These are phyloP conservation scores for Stenchaetothrips biformis DNA, from an alignment of 2,888 invertebrate species.

Conservation along the genomic window DNA sequence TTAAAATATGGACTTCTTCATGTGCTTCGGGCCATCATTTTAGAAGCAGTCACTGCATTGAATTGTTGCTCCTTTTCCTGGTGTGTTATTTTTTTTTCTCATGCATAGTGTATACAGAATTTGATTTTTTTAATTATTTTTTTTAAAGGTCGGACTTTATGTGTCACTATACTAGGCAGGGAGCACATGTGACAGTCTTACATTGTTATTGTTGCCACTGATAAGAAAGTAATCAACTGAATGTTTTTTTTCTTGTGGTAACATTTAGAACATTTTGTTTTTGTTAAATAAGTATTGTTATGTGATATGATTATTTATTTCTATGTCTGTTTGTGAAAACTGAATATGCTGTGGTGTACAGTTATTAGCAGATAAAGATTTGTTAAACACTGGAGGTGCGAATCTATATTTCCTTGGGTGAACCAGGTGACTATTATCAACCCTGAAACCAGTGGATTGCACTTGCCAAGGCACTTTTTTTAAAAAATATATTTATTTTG, in stretches of 20 bases:
- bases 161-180: neutral
- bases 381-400: no score
- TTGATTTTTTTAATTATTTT: neutral
- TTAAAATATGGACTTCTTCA: neutral
- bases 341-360: neutral
- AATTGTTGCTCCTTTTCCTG: neutral
- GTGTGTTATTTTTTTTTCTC: neutral
- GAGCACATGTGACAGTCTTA: neutral
- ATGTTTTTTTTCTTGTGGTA: neutral
- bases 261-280: neutral
- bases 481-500: no score
- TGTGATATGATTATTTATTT: conserved; percentile 19
- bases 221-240: neutral
- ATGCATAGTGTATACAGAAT: neutral
- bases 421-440: no score
- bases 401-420: no score
- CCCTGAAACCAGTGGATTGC: no score
- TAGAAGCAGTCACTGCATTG: neutral
- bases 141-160: neutral
- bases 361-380: neutral
- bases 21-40: neutral
- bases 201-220: neutral
- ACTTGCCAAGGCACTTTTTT: no score
- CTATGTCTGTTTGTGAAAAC: neutral
- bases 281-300: neutral